Evolutionary conservation across 2,888 invertebrate genomes (phyloP).

Genomic region (Linnaemya tessellans): DNA sequence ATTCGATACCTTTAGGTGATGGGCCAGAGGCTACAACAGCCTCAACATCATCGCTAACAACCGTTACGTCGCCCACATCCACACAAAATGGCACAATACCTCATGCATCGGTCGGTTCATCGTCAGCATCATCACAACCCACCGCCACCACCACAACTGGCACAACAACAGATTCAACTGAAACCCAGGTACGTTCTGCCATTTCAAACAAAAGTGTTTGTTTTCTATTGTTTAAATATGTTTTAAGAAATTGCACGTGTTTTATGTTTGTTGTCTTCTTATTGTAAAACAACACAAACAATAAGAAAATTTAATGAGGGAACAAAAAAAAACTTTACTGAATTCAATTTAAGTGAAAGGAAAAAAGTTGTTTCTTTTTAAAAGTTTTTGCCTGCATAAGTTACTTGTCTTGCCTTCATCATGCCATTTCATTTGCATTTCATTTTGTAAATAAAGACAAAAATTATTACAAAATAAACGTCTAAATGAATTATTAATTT

Average conservation of each 20-base stretch:
- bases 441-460: conserved; percentile 34
- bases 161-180: conserved; percentile 73
- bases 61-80: conserved; percentile 68
- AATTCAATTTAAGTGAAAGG: conserved; percentile 31
- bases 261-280: conserved; percentile 48
- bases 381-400: conserved; percentile 49
- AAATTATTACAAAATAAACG: neutral
- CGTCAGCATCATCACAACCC: conserved; percentile 50
- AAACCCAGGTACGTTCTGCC: conserved; percentile 79
- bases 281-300: conserved; percentile 27
- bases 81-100: conserved; percentile 64
- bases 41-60: conserved; percentile 53
- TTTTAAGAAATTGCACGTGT: conserved; percentile 58
- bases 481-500: conserved; percentile 29
- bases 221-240: conserved; percentile 44
- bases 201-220: conserved; percentile 35
- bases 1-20: conserved; percentile 84
- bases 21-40: conserved; percentile 70
- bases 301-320: conserved; percentile 20
- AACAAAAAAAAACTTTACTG: conserved; percentile 30
- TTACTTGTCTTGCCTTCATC: conserved; percentile 6
- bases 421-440: conserved; percentile 35
- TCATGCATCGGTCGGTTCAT: conserved; percentile 24
- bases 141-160: conserved; percentile 55
- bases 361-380: conserved; percentile 16